phyloP scores from a whole-genome alignment of 2,113 vertebrate species.

The Cephalopterus ornatus region DNA sequence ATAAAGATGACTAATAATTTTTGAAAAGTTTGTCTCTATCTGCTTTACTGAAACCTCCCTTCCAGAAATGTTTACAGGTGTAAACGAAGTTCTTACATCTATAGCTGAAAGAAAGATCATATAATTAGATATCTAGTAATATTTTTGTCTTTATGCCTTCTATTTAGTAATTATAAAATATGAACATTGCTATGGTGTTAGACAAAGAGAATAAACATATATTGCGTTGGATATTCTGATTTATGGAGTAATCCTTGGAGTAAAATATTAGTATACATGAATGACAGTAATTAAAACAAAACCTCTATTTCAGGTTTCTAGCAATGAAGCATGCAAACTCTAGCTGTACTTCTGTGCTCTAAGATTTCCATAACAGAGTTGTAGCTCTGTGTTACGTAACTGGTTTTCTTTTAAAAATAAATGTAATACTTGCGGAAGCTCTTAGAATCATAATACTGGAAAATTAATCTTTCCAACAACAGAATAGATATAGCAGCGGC shows the following conservation, averaged over 20 bases:
- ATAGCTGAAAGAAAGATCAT: not conserved
- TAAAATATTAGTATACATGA: not conserved
- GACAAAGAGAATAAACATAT: not conserved
- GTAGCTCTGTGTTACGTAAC: not conserved
- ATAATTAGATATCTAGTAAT: not conserved
- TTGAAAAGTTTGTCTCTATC: not conserved
- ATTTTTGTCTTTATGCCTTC: not conserved
- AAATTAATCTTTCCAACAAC: not conserved
- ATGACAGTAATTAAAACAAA: not conserved
- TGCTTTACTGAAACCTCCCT: not conserved
- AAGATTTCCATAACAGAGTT: not conserved
- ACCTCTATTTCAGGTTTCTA: not conserved
- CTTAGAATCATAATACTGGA: not conserved
- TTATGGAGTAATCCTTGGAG: not conserved
- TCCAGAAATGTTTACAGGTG: not conserved
- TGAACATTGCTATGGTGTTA: not conserved
- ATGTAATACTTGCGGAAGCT: not conserved
- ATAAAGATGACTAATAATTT: not conserved
- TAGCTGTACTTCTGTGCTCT: not conserved
- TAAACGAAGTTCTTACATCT: not conserved
- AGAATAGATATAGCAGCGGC: not conserved
- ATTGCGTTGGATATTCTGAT: not conserved
- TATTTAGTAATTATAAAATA: not conserved
- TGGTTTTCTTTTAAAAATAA: not conserved
- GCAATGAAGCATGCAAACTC: accelerated